Percentiles rank a stretch among this genome's conserved stretches.
Conservation (phyloP, 1,140 invertebrate species). For the Euschistus heros region DNA sequence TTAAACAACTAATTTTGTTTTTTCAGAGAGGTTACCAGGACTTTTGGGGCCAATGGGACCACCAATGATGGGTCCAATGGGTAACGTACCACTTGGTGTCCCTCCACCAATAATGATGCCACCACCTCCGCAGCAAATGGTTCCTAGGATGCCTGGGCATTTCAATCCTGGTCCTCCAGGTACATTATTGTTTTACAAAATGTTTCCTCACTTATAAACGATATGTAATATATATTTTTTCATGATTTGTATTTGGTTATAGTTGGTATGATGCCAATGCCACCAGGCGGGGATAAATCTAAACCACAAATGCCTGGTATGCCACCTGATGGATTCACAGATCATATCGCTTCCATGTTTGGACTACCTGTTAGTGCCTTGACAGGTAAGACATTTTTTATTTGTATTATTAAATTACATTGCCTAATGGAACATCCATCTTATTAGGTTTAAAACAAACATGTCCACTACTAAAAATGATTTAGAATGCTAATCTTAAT, state of each 20-base stretch:
- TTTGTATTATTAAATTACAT: too few species aligned
- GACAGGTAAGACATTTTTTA: too few species aligned
- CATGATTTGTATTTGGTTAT: background rate
- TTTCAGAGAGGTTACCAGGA: slow-evolving; percentile 31
- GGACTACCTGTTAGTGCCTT: background rate
- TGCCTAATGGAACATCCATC: too few species aligned
- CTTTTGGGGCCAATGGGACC: slow-evolving; percentile 42
- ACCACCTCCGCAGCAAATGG: slow-evolving; percentile 27
- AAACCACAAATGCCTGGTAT: slow-evolving; percentile 1
- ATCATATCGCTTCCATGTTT: slow-evolving; percentile 10
- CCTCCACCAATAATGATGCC: slow-evolving; percentile 52
- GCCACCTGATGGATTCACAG: slow-evolving; percentile 6
- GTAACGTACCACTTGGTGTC: slow-evolving; percentile 47
- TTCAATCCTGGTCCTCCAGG: background rate
- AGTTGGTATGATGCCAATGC: background rate
- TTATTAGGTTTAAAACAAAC: too few species aligned
- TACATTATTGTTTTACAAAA: background rate
- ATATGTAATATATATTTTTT: background rate
- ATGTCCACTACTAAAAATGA: too few species aligned
- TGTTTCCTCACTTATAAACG: background rate
- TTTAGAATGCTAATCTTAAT: too few species aligned
- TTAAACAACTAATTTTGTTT: slow-evolving; percentile 13
- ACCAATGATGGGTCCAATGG: slow-evolving; percentile 40
- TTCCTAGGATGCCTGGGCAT: slow-evolving; percentile 1
- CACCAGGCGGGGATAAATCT: background rate